phyloP scores from a whole-genome alignment of 2,113 vertebrate species.

The Saguinus midas region DNA sequence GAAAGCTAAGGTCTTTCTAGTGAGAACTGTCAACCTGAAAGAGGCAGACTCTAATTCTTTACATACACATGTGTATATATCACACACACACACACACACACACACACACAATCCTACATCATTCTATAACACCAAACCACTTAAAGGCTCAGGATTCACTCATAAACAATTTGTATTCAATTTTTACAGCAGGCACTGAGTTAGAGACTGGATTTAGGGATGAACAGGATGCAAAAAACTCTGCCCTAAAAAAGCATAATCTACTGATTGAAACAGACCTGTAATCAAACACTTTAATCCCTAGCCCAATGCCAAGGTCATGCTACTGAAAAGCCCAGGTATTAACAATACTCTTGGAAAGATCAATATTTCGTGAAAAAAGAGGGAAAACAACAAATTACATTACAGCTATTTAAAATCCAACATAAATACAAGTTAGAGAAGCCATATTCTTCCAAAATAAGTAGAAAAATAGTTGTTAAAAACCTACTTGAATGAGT shows the following conservation, averaged over 20 bases:
- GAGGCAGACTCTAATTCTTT: not conserved
- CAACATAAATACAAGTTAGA: not conserved
- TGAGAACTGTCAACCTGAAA: not conserved
- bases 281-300: not conserved
- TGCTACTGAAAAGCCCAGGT: not conserved
- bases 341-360: not conserved
- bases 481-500: not conserved
- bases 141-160: not conserved
- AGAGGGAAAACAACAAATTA: not conserved
- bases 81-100: not conserved
- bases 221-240: not conserved
- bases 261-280: not conserved
- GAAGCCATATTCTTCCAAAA: not conserved
- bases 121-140: not conserved
- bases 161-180: not conserved
- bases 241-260: not conserved
- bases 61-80: not conserved
- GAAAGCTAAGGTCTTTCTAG: not conserved
- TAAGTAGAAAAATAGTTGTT: not conserved
- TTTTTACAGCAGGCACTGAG: not conserved
- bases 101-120: too few species aligned
- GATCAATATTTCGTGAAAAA: not conserved
- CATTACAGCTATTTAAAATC: not conserved
- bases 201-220: not conserved
- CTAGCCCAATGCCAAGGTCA: not conserved